Percentiles rank a stretch among this genome's conserved stretches.
These are phyloP conservation scores for Ptychadena robeensis DNA, from an alignment of 2,797 vertebrate genomes.

Conservation along the genomic window DNA sequence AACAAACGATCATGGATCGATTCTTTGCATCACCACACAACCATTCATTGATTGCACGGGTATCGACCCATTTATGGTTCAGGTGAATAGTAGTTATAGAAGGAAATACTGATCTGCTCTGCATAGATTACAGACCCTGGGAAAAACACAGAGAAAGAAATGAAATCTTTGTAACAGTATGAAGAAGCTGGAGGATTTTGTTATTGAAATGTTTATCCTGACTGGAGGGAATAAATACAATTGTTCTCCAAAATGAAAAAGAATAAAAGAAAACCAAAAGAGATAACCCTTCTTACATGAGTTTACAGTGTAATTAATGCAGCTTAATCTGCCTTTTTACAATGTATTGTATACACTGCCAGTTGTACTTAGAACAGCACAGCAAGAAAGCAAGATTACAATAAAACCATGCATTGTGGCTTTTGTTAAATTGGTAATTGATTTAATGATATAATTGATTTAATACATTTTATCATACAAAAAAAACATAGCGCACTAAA, in stretches of 20 bases:
- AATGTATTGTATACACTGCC: background rate
- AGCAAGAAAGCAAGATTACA: background rate
- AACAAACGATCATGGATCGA: too few relatives aligned
- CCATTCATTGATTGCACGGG: too few relatives aligned
- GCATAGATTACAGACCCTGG: background rate
- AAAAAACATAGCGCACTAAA: too few relatives aligned
- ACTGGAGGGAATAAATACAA: background rate
- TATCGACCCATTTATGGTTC: too few relatives aligned
- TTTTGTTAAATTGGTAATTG: background rate
- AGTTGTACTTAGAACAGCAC: background rate
- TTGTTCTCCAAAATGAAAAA: background rate
- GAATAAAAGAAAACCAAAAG: background rate
- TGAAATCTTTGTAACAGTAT: background rate
- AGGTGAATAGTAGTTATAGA: background rate
- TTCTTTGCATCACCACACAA: too few relatives aligned
- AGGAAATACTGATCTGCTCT: background rate
- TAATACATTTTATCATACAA: too few relatives aligned
- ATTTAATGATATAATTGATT: too few relatives aligned
- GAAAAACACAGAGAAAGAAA: background rate
- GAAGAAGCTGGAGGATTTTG: background rate
- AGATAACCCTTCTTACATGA: background rate
- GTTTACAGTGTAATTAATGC: constrained; percentile 17
- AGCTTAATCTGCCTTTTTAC: constrained; percentile 6
- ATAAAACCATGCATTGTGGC: background rate
- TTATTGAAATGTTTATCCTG: background rate